Base-by-base conservation (phyloP, 2,888 invertebrate genomes). In the Cremastobaeus sp. region DNA sequence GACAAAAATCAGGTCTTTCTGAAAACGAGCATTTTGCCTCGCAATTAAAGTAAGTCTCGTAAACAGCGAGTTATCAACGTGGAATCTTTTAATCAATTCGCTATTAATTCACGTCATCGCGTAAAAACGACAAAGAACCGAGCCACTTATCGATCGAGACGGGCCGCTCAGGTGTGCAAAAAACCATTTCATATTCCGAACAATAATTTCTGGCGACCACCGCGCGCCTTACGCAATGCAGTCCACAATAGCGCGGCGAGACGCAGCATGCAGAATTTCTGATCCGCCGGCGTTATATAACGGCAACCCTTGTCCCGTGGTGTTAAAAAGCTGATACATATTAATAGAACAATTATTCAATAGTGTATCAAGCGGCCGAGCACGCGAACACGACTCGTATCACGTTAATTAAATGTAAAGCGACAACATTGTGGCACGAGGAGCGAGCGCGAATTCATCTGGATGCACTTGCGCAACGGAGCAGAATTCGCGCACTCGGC, bases 251-350 rank as follows among this genome's bases (percentile, higher is more conserved):
- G 11, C 15, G 18, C 14, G 28, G 6, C 17, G 41, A 55, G 14
- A 9, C 45, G 32, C 55, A 55, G 55, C 54, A 54, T 45, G 47
- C 12, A 43, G 28, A 50, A 48, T 66, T 43, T 35, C 35, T 35
- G 43, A 32, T 52, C 43, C 52, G 32, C 57, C 43, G 66, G n/a
- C 66, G 32, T 66, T 68, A 59, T 39, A 21, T 59, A 68, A 68
- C 37, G 52, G 25, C 39, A 30, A 59, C 50, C 68, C 35, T 50
- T 14, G 30, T 57, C 9, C 14, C 18, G 6, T 9, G 5, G 64
- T 28, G 30, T 28, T 55, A 47, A 47, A 41, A 66, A 39, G 14
- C 37, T 34, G 39, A 66, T 66, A 66, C 57, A 66, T 50, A 57
- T 48, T 57, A 50, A 66, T 57, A 28, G 41, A 50, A 66, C 41